Base-by-base conservation (phyloP, 2,113 vertebrate genomes). In the Phoenicopterus ruber region DNA sequence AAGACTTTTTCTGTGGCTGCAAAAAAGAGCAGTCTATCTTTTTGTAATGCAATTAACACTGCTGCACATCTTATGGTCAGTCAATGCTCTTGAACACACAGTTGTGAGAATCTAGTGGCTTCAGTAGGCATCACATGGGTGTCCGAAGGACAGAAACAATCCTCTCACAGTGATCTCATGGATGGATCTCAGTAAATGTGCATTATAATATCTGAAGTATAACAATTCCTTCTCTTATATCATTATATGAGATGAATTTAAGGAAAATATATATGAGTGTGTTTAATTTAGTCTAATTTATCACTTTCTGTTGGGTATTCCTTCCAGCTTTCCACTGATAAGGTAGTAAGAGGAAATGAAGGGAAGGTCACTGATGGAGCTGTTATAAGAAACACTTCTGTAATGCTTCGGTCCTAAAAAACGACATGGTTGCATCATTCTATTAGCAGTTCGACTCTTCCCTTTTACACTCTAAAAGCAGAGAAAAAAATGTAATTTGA, bases 101-200 rank as follows among this genome's bases (percentile, higher is more conserved):
- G 25, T 2, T 13, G 11, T 87, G 21, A 59, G 40, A 20, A 34
- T 32, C 46, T 46, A 24, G 14, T 36, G 21, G 5, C 19, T 86
- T 90, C n/a, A 70, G 10, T 11, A 72, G 20, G 16, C 42, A 52
- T 34, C 32, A 7, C 0, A 0, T 4, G 28, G 54, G 8, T 58
- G 25, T 62, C 13, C 62, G 34, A 65, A 84, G 24, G 19, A 24
- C 40, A 52, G 32, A 76, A 77, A 38, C 34, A 22, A 6, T 2
- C 13, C 25, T 58, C 32, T 29, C 24, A 40, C 29, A 29, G 34
- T 17, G 13, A 32, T 55, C 11, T 50, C 44, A 38, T 3, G 24
- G 22, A 16, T 69, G 26, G 12, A 34, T 38, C 12, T 59, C 50
- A 67, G 34, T 44, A 67, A 70, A 63, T 32, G 34, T 22, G 17